Evolutionary conservation across 2,797 vertebrate genomes (phyloP).

Genomic region (Kryptolebias ocellatus): DNA sequence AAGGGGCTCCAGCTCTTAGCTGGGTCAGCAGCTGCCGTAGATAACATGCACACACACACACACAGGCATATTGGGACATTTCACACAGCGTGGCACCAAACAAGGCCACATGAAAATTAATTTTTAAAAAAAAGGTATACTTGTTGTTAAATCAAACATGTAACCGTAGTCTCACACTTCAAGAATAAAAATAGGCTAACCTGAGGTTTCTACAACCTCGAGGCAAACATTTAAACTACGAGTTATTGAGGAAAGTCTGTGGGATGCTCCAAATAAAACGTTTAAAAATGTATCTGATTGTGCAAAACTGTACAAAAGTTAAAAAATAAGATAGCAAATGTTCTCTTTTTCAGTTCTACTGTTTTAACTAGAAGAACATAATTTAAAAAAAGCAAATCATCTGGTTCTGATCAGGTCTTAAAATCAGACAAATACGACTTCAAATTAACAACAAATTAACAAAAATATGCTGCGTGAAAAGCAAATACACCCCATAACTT

Average conservation of each 20-base stretch:
- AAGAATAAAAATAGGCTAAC: conserved; percentile 11
- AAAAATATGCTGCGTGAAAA: background rate
- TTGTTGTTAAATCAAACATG: conserved; percentile 51
- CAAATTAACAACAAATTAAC: background rate
- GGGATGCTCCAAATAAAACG: conserved; percentile 6
- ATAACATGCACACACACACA: conserved; percentile 97
- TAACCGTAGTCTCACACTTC: conserved; percentile 27
- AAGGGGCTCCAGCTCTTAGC: conserved; percentile 95
- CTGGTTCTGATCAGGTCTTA: background rate
- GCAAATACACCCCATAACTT: background rate
- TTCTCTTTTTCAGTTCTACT: no score
- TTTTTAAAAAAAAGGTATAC: conserved; percentile 48
- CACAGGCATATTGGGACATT: conserved; percentile 95
- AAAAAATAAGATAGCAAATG: background rate
- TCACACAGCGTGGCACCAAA: conserved; percentile 87
- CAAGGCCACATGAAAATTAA: conserved; percentile 60
- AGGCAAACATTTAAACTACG: conserved; percentile 18
- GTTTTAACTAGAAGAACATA: background rate
- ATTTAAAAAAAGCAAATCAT: background rate
- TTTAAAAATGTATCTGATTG: conserved; percentile 1
- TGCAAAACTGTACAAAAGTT: background rate
- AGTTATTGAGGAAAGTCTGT: conserved; percentile 10
- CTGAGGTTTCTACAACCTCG: conserved; percentile 17
- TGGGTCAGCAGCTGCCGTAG: conserved; percentile 96
- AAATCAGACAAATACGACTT: background rate